phyloP scores from a whole-genome alignment of 2,797 vertebrate species.

The Melanotaenia pygmaea region DNA sequence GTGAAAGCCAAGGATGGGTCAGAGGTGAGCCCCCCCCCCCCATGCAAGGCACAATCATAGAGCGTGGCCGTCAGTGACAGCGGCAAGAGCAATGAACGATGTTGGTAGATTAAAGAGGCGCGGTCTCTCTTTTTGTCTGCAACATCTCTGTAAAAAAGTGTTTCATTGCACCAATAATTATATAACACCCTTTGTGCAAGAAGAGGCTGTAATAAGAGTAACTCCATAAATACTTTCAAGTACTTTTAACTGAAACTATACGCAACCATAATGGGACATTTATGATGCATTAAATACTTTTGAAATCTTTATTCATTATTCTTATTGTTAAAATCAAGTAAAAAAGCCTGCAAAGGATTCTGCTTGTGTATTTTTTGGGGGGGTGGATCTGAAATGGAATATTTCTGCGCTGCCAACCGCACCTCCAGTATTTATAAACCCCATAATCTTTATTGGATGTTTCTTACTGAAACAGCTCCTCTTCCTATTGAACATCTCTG shows the following conservation, averaged over 20 bases:
- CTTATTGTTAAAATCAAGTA: slow-evolving; percentile 24
- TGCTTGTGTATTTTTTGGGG: neutral
- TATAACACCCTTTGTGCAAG: slow-evolving; percentile 3
- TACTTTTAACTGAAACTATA: slow-evolving; percentile 27
- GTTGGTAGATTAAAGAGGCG: slow-evolving; percentile 47
- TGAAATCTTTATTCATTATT: slow-evolving; percentile 19
- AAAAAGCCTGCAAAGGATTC: neutral
- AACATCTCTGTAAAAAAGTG: slow-evolving; percentile 5
- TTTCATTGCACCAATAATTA: slow-evolving; percentile 15
- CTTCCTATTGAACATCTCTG: slow-evolving; percentile 2
- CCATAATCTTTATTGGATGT: neutral
- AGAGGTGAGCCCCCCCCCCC: slow-evolving; percentile 27
- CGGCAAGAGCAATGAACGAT: slow-evolving; percentile 23
- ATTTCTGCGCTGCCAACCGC: neutral
- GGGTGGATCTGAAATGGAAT: neutral
- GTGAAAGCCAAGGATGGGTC: slow-evolving; percentile 52
- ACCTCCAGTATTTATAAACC: slow-evolving; percentile 5
- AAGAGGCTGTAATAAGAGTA: neutral
- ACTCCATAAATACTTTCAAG: slow-evolving; percentile 28
- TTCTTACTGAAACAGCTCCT: slow-evolving; percentile 13
- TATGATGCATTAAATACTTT: slow-evolving; percentile 19
- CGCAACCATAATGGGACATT: slow-evolving; percentile 9
- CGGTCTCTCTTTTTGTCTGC: neutral
- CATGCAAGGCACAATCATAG: slow-evolving; percentile 49
- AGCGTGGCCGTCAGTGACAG: slow-evolving; percentile 7